phyloP scores from a whole-genome alignment of 2,797 vertebrate species.

The Halcyon smyrnensis region DNA sequence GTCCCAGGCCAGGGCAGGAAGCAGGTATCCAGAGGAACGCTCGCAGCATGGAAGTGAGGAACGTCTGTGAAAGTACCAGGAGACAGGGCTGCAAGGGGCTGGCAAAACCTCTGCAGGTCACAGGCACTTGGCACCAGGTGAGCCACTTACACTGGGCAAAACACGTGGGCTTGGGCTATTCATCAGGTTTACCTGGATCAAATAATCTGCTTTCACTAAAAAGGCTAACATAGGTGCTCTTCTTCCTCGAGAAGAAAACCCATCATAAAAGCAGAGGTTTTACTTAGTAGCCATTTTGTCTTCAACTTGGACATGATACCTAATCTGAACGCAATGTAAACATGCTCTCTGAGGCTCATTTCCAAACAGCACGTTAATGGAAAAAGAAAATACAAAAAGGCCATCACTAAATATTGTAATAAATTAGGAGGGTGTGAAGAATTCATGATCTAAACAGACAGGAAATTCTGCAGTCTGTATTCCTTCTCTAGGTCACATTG shows the following conservation, averaged over 20 bases:
- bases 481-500: conserved; percentile 43
- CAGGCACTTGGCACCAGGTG: neutral
- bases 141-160: neutral
- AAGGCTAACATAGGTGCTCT: neutral
- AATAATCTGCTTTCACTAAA: neutral
- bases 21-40: neutral
- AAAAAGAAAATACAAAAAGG: neutral
- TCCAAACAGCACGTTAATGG: neutral
- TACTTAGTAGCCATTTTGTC: conserved; percentile 76
- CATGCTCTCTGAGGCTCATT: conserved; percentile 31
- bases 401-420: neutral
- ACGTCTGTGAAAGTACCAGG: neutral
- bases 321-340: conserved; percentile 71
- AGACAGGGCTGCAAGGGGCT: neutral
- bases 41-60: neutral
- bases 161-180: neutral
- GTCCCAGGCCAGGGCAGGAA: neutral
- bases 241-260: conserved; percentile 26
- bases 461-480: conserved; percentile 23
- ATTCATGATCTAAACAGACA: neutral
- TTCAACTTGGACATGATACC: conserved; percentile 69
- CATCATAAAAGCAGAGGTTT: conserved; percentile 55
- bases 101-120: neutral
- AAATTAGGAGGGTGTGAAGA: neutral
- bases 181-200: neutral